phyloP scores from a whole-genome alignment of 2,797 vertebrate genomes.

The Gobionotothen gibberifrons region DNA sequence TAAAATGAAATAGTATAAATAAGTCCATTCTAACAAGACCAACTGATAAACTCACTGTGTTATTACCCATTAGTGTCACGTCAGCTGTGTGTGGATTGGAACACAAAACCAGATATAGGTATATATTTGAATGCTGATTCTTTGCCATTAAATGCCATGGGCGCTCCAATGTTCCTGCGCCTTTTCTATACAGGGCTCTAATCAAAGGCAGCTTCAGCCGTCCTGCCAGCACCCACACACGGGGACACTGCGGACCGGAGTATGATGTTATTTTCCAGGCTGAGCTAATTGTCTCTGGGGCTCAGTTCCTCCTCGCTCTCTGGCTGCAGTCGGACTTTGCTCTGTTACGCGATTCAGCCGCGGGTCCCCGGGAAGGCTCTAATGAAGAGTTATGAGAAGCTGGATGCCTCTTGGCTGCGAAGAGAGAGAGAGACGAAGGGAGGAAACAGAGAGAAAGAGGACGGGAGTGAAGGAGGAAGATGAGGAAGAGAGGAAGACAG shows the following conservation, averaged over 20 bases:
- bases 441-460: slow-evolving; percentile 26
- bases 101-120: slow-evolving; percentile 8
- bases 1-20: neutral
- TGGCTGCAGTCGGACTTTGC: slow-evolving; percentile 70
- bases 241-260: slow-evolving; percentile 57
- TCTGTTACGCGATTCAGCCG: slow-evolving; percentile 71
- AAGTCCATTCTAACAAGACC: slow-evolving; percentile 8
- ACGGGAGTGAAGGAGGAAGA: slow-evolving; percentile 38
- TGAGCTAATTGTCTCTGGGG: slow-evolving; percentile 82
- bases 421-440: slow-evolving; percentile 46
- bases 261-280: slow-evolving; percentile 82
- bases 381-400: slow-evolving; percentile 84
- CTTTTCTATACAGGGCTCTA: slow-evolving; percentile 63
- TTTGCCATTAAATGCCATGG: slow-evolving; percentile 43
- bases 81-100: slow-evolving; percentile 11
- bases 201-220: slow-evolving; percentile 70
- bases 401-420: slow-evolving; percentile 74
- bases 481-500: too few species aligned
- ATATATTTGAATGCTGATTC: slow-evolving; percentile 41
- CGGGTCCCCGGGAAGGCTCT: slow-evolving; percentile 73
- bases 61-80: neutral
- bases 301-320: slow-evolving; percentile 58
- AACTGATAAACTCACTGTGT: neutral
- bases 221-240: slow-evolving; percentile 62
- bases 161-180: slow-evolving; percentile 19